Evolutionary conservation across 2,113 vertebrate species (phyloP).

Genomic region (Megaceryle maxima): DNA sequence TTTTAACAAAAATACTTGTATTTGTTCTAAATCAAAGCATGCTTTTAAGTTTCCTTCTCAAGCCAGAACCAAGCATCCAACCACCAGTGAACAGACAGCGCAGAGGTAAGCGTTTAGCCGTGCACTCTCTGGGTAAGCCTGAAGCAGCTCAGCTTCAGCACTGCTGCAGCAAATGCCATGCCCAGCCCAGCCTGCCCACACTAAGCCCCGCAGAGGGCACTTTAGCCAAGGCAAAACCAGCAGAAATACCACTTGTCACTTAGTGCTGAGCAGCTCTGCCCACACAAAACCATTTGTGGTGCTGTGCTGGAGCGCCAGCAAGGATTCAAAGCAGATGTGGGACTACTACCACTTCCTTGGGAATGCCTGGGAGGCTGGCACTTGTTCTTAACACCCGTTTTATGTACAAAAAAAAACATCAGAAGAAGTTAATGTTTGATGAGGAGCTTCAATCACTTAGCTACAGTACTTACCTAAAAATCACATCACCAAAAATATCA

Average conservation of each 20-base stretch:
- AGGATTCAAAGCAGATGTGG: background rate
- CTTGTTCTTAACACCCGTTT: background rate
- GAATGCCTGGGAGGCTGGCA: background rate
- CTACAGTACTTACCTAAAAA: background rate
- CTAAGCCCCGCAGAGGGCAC: background rate
- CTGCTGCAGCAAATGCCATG: background rate
- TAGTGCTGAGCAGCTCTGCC: background rate
- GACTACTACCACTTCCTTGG: background rate
- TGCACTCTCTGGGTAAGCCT: rapidly evolving
- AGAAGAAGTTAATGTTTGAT: constrained; percentile 18
- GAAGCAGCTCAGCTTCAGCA: background rate
- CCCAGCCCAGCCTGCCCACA: background rate
- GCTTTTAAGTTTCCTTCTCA: background rate
- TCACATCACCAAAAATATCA: background rate
- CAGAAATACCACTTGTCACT: background rate
- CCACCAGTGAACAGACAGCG: background rate
- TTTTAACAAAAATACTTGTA: background rate
- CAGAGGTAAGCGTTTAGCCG: no score
- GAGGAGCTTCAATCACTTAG: constrained; percentile 7
- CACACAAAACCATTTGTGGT: background rate
- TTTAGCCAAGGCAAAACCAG: background rate
- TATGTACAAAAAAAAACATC: background rate
- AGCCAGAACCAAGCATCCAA: background rate
- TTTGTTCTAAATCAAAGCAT: background rate
- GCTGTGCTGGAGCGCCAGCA: background rate